phyloP scores from a whole-genome alignment of 2,888 invertebrate genomes.

The Tortricodes alternella region DNA sequence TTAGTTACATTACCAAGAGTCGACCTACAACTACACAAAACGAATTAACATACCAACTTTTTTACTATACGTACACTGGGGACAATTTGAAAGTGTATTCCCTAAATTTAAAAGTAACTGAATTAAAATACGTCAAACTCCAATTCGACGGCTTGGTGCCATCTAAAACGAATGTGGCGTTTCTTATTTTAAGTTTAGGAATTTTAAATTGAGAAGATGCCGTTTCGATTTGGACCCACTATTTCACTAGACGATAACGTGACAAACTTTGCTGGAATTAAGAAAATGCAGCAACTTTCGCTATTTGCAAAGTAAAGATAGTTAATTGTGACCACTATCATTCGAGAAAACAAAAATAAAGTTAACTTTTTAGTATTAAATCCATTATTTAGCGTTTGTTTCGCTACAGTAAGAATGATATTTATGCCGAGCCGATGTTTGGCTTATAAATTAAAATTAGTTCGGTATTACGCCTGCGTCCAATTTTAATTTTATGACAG shows the following conservation, averaged over 20 bases:
- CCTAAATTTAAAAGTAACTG: too few species aligned
- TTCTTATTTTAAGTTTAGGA: too few species aligned
- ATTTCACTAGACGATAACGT: constrained; percentile 29
- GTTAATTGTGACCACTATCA: constrained; percentile 26
- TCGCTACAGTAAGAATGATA: constrained; percentile 11
- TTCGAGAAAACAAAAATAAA: constrained; percentile 27
- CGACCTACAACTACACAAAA: too few species aligned
- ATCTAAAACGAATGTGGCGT: too few species aligned
- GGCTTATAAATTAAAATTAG: constrained; percentile 6
- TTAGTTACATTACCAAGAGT: too few species aligned
- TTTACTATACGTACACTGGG: too few species aligned
- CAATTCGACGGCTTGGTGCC: too few species aligned
- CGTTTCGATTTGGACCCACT: too few species aligned
- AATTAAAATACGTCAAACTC: too few species aligned
- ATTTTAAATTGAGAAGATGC: too few species aligned
- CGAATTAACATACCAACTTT: too few species aligned
- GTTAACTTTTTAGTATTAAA: constrained; percentile 19
- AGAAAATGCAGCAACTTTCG: constrained; percentile 26
- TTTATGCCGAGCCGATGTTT: constrained; percentile 11
- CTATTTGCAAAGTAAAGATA: constrained; percentile 4
- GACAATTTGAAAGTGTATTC: too few species aligned
- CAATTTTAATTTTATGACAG: constrained; percentile 11
- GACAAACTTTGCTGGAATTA: constrained; percentile 35
- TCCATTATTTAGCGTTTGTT: constrained; percentile 15
- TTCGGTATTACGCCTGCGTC: constrained; percentile 7